Base-by-base conservation (phyloP, 1,140 invertebrate genomes). In the Scaptomyza pallida region DNA sequence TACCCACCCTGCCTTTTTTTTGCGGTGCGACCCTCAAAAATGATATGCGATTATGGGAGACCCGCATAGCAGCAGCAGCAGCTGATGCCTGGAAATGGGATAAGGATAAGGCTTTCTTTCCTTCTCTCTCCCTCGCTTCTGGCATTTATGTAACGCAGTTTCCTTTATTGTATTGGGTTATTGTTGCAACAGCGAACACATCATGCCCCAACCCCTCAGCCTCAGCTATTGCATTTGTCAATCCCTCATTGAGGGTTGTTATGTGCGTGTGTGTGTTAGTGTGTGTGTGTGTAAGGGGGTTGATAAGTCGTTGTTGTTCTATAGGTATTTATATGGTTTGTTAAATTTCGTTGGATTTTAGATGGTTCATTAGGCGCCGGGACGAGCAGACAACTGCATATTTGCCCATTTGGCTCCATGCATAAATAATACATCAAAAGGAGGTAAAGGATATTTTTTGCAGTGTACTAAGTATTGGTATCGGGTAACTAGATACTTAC, bases 401-500 rank as follows among this genome's bases (percentile, higher is more conserved):
- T 47, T 71, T 47, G 54, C 35, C 65, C 37, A 43, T 21, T 51
- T 60, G 26, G 26, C 26, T 21, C 37, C 43, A 40, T 52, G 41
- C 51, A 67, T 68, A 62, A 64, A 75, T 78, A 78, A 55, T 64
- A 73, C 56, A 69, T 82, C 69, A 73, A 82, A 73, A n/a, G n/a
- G 51, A 6, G 16, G 26, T 30, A 19, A 19, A 37, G 3, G 33
- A n/a, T n/a, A 37, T 37, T 37, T n/a, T 37, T 37, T n/a, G n/a
- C 1, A 35, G 33, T 37, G 33, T 37, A 37, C 2, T 37, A 5
- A n/a, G 33, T 37, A 37, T 3, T 2, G 33, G 33, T n/a, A 37
- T 3, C 33, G 33, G 33, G 33, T 37, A 37, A 37, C 12, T n/a
- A 5, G 33, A 37, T 54, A 92, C 93, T 94, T 91, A 96, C 95